Percentiles rank a stretch among this genome's conserved stretches.
Conservation (phyloP, 2,113 vertebrate genomes). For the Dipodomys merriami region DNA sequence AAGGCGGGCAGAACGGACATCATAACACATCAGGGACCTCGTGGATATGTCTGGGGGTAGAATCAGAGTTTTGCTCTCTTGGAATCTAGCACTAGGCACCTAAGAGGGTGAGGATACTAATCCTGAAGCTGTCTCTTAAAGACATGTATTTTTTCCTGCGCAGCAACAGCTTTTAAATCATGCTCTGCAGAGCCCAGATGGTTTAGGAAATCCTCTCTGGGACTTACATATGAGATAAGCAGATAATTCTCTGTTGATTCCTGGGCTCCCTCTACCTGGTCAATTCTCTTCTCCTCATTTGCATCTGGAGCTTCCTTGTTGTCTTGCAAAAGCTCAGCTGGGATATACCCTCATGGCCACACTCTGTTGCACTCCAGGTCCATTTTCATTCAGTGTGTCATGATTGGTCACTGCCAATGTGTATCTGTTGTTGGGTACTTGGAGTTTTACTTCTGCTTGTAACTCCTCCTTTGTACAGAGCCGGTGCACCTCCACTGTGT, state of each 20-base stretch:
- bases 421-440: neutral
- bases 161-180: neutral
- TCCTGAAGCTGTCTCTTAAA: neutral
- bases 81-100: neutral
- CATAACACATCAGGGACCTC: neutral
- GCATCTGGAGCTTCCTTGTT: neutral
- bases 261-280: too few species aligned
- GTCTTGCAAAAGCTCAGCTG: neutral
- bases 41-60: fast-evolving
- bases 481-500: neutral
- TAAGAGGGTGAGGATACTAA: fast-evolving
- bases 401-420: neutral
- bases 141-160: neutral
- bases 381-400: neutral
- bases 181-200: neutral
- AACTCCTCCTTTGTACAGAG: neutral
- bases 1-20: neutral
- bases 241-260: neutral
- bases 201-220: neutral
- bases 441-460: neutral
- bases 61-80: neutral
- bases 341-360: fast-evolving
- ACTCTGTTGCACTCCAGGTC: neutral
- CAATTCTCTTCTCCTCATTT: neutral
- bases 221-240: neutral